Evolutionary conservation across 2,113 vertebrate genomes (phyloP), one percentile per base, ranked within the genome.

Genomic region (Natator depressus): DNA sequence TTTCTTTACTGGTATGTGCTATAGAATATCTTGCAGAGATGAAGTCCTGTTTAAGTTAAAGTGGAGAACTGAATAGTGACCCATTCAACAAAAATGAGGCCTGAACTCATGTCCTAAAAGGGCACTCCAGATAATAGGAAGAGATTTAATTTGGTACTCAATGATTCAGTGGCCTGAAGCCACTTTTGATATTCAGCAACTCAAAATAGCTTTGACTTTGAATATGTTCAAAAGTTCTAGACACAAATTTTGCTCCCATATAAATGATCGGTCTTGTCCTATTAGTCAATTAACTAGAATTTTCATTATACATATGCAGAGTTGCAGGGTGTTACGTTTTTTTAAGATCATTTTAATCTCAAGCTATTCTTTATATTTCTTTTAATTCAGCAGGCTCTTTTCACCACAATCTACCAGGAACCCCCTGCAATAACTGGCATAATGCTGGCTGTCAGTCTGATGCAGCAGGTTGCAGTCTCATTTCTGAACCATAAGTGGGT

Each of bases 141-240:
- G 82, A 54, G 53, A 72, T 94, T 94, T n/a, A 84, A 50, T 57
- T 89, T 42, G 80, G 85, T 78, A 91, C 50, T 42, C 82, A 84
- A 47, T 46, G 42, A 91, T 47, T 47, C 80, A 82, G 57, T 46
- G 47, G 89, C 93, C 92, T 92, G 82, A 90, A 92, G 82, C 35
- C 89, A 49, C 35, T 93, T 90, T 75, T 91, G 62, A 82, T 89
- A 94, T 12, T 75, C 89, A 88, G 47, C 55, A 79, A 54, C 80
- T 85, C 82, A 89, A 94, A 97, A 88, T 25, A 96, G 78, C 53
- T 95, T 94, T 95, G 87, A 94, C 76, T 94, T 85, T 75, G 53
- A 92, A 12, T 53, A 46, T 78, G 57, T 84, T 80, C 62, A 79
- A 69, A 92, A 38, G 80, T 80, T 92, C 24, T 27, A 83, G 31